Percentiles rank a stretch among this genome's conserved stretches.
These are phyloP conservation scores for Didymodactylos carnosus DNA, from an alignment of 2,888 invertebrate genomes.

Conservation along the genomic window DNA sequence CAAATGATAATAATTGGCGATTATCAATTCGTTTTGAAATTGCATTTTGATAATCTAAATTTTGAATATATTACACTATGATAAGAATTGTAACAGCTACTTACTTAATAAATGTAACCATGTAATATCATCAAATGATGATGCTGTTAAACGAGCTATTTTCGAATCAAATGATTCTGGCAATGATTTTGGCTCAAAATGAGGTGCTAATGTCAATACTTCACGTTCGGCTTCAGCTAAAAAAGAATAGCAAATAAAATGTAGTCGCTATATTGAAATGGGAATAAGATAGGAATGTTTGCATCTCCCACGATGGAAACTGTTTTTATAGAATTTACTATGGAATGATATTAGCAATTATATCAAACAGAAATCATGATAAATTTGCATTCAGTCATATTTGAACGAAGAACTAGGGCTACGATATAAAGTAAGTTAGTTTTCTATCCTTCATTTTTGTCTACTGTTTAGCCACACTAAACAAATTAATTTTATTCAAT, in stretches of 20 bases:
- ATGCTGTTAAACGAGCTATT: not conserved
- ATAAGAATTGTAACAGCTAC: not conserved
- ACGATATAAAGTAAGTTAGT: no score
- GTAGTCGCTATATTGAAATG: not conserved
- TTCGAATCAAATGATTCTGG: constrained; percentile 7
- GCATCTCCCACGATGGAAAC: no score
- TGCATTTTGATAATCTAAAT: not conserved
- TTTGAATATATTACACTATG: not conserved
- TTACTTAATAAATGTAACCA: not conserved
- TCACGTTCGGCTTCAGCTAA: constrained; percentile 7
- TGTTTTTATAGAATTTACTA: no score
- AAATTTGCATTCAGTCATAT: no score
- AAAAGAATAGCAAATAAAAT: not conserved
- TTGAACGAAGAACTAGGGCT: no score
- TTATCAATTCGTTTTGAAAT: not conserved
- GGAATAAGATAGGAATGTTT: no score
- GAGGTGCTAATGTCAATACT: constrained; percentile 7
- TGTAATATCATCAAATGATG: not conserved
- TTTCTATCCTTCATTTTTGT: no score
- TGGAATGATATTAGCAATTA: no score
- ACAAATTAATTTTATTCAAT: no score
- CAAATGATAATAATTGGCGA: not conserved
- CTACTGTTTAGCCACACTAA: no score
- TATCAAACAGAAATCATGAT: no score
- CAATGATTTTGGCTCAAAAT: constrained; percentile 5